phyloP scores from a whole-genome alignment of 35 echinoderm and acorn worm genomes.

The Patiria miniata region DNA sequence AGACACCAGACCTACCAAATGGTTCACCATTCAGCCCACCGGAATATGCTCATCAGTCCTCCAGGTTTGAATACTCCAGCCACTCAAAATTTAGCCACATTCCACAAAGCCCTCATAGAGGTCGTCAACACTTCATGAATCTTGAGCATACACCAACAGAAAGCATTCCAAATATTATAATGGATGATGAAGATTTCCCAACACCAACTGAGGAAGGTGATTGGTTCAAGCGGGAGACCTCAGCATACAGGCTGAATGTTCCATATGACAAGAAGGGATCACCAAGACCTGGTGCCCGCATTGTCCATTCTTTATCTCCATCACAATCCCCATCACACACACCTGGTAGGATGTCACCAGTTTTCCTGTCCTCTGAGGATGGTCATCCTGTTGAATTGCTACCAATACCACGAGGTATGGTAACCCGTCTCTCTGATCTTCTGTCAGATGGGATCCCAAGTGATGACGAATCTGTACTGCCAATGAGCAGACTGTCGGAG shows the following conservation, averaged over 20 bases:
- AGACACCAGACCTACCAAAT: not conserved
- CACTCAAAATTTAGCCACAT: not conserved
- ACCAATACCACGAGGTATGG: conserved; percentile 50
- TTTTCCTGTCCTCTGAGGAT: not conserved
- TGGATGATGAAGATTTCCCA: not conserved
- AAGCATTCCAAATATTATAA: not conserved
- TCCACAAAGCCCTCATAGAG: not conserved
- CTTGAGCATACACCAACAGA: conserved; percentile 36
- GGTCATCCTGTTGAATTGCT: not conserved
- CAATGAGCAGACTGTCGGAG: not conserved
- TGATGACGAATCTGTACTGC: conserved; percentile 29
- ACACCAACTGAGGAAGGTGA: not conserved
- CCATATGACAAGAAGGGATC: conserved; percentile 55
- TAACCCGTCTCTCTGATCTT: conserved; percentile 63
- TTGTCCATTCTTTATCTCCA: conserved; percentile 1
- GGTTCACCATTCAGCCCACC: not conserved
- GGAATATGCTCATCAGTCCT: not conserved
- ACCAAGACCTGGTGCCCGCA: not conserved
- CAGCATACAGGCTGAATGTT: conserved; percentile 26
- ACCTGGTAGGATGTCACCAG: conserved; percentile 16
- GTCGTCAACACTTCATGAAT: conserved; percentile 32
- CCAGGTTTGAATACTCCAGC: not conserved
- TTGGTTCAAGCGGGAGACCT: conserved; percentile 33
- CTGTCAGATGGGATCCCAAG: conserved; percentile 33
- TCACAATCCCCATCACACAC: conserved; percentile 14